phyloP scores from a whole-genome alignment of 2,888 invertebrate species.

The Pycnomerus fuliginosus region DNA sequence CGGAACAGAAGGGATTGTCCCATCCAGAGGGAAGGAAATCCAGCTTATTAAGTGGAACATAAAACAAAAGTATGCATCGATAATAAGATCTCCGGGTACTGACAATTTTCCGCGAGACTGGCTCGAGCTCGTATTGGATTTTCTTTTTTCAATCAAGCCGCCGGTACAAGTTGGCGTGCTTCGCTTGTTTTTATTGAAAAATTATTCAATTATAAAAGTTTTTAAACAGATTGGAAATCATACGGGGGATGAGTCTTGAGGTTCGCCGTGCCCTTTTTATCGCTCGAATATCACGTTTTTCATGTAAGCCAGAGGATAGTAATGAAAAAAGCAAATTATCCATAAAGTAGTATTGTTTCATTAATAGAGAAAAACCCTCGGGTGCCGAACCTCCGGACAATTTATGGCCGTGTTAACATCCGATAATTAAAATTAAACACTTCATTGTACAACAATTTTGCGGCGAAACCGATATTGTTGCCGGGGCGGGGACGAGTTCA shows the following conservation, averaged over 20 bases:
- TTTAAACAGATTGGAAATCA: slow-evolving; percentile 53
- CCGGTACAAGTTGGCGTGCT: slow-evolving; percentile 37
- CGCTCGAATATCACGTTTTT: slow-evolving; percentile 23
- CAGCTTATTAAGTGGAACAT: slow-evolving; percentile 33
- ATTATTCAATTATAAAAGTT: slow-evolving; percentile 54
- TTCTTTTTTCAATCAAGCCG: slow-evolving; percentile 46
- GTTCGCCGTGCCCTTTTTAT: slow-evolving; percentile 11
- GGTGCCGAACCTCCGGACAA: slow-evolving; percentile 30
- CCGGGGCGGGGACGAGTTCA: too few relatives aligned
- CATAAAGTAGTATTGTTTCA: slow-evolving; percentile 34
- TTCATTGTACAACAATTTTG: slow-evolving; percentile 3
- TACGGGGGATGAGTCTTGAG: slow-evolving; percentile 41
- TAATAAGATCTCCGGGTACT: slow-evolving; percentile 42
- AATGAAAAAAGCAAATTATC: slow-evolving; percentile 37
- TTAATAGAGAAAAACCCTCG: slow-evolving; percentile 32
- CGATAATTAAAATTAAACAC: slow-evolving; percentile 32
- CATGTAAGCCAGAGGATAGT: too few relatives aligned
- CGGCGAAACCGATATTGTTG: too few relatives aligned
- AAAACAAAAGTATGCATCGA: slow-evolving; percentile 43
- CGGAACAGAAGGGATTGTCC: too few relatives aligned
- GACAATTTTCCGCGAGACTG: slow-evolving; percentile 45
- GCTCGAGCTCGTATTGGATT: slow-evolving; percentile 40
- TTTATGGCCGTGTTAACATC: slow-evolving; percentile 29
- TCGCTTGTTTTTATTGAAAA: slow-evolving; percentile 53
- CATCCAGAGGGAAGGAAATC: slow-evolving; percentile 30